phyloP scores from a whole-genome alignment of 2,888 invertebrate species.

The Mimas tiliae region DNA sequence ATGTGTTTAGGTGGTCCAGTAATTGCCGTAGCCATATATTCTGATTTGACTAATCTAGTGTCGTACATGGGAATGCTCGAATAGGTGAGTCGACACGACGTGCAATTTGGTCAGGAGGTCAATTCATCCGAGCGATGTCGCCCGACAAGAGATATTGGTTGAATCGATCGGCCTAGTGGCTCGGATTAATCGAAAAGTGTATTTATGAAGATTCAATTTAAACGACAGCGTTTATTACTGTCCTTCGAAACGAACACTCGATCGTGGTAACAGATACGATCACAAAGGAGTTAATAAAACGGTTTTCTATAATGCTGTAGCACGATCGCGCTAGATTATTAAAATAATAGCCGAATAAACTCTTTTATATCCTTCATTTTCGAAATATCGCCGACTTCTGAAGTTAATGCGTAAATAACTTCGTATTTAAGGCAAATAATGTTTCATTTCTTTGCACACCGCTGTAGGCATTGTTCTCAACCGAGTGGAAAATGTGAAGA shows the following conservation, averaged over 20 bases:
- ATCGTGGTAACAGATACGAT: background rate
- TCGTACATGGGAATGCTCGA: slow-evolving; percentile 13
- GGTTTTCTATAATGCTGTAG: background rate
- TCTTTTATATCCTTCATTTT: background rate
- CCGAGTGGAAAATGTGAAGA: slow-evolving; percentile 19
- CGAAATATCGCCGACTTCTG: background rate
- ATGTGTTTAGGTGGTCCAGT: slow-evolving; percentile 23
- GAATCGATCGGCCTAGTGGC: slow-evolving; percentile 14
- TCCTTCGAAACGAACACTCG: background rate
- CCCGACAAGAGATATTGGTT: slow-evolving; percentile 3
- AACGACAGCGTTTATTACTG: background rate
- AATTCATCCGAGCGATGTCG: slow-evolving; percentile 19
- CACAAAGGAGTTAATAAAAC: background rate
- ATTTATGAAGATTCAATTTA: slow-evolving; percentile 10
- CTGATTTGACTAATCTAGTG: slow-evolving; percentile 20
- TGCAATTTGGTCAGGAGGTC: slow-evolving; percentile 16
- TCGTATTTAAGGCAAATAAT: background rate
- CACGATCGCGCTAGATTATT: background rate
- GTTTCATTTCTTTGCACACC: slow-evolving; percentile 9
- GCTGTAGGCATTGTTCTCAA: slow-evolving; percentile 12
- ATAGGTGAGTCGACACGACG: slow-evolving; percentile 16
- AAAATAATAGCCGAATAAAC: background rate
- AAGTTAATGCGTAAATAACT: background rate
- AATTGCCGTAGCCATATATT: slow-evolving; percentile 20
- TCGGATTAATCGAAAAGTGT: slow-evolving; percentile 23